A percentile compares a stretch with the other conserved stretches of the same genome.
Conservation (phyloP, 2,888 invertebrate genomes). For the Dioctria rufipes region DNA sequence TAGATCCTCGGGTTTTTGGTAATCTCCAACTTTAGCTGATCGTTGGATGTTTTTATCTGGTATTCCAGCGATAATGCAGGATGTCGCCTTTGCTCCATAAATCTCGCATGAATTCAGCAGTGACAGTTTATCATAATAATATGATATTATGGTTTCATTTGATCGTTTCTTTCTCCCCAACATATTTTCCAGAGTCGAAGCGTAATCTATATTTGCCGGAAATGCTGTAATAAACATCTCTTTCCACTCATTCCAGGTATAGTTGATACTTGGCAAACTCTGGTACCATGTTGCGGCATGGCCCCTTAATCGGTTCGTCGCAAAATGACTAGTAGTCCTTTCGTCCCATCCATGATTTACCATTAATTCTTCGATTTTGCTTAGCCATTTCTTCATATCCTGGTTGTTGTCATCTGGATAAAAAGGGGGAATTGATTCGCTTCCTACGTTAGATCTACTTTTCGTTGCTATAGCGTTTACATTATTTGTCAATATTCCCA, state of each 20-base stretch:
- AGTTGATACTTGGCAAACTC: constrained; percentile 46
- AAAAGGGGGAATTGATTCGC: constrained; percentile 49
- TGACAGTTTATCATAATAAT: constrained; percentile 50
- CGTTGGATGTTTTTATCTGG: constrained; percentile 46
- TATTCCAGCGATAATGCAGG: constrained; percentile 53
- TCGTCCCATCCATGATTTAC: constrained; percentile 55
- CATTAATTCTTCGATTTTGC: constrained; percentile 43
- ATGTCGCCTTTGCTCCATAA: constrained; percentile 36
- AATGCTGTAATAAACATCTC: constrained; percentile 51
- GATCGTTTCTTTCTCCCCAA: constrained; percentile 25
- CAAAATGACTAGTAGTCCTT: constrained; percentile 46
- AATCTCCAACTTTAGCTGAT: constrained; percentile 49
- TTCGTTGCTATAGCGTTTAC: too few species aligned
- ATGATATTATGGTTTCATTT: constrained; percentile 20
- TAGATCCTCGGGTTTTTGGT: constrained; percentile 48
- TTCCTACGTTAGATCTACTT: neutral
- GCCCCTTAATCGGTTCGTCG: constrained; percentile 43
- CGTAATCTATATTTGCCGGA: constrained; percentile 46
- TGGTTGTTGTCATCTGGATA: constrained; percentile 53
- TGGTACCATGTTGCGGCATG: constrained; percentile 50
- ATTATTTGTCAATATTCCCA: too few species aligned
- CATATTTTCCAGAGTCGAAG: constrained; percentile 46
- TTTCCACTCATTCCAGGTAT: constrained; percentile 7
- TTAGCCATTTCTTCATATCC: neutral
- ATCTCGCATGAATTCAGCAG: constrained; percentile 46